phyloP scores from a whole-genome alignment of 2,113 vertebrate species.

The Tenebrosternarchus preto region DNA sequence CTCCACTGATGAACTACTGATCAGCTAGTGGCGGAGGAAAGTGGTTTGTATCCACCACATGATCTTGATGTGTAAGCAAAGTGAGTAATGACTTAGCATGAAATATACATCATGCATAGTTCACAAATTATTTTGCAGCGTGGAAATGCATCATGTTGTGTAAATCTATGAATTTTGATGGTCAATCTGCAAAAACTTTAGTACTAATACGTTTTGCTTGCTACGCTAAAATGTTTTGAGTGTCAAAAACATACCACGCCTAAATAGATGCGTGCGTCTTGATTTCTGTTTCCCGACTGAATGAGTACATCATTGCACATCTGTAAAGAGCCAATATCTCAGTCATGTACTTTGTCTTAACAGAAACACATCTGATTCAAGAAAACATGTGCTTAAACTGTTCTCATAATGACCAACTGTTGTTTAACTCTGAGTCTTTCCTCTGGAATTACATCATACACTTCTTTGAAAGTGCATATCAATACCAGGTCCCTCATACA shows the following conservation, averaged over 20 bases:
- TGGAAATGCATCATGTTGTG: too few relatives aligned
- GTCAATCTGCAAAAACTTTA: too few relatives aligned
- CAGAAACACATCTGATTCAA: constrained; percentile 22
- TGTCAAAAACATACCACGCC: neutral
- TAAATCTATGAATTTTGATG: too few relatives aligned
- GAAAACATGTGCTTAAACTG: constrained; percentile 12
- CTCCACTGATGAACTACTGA: neutral
- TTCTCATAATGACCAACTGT: neutral
- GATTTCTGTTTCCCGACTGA: neutral
- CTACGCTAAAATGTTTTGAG: neutral
- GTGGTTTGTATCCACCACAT: too few relatives aligned
- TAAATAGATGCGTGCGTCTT: neutral
- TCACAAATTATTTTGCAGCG: neutral
- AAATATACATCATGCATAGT: neutral
- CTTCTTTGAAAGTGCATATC: constrained; percentile 30
- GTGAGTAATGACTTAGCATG: neutral
- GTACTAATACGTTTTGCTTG: too few relatives aligned
- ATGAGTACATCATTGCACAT: neutral
- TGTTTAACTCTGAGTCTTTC: constrained; percentile 23
- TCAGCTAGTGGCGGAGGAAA: neutral
- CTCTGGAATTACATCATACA: constrained; percentile 36
- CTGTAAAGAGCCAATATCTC: neutral
- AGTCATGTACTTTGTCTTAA: constrained; percentile 7
- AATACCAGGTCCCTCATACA: constrained; percentile 11
- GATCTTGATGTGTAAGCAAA: neutral